phyloP scores from a whole-genome alignment of 2,797 vertebrate species.

The Peromyscus attwateri region DNA sequence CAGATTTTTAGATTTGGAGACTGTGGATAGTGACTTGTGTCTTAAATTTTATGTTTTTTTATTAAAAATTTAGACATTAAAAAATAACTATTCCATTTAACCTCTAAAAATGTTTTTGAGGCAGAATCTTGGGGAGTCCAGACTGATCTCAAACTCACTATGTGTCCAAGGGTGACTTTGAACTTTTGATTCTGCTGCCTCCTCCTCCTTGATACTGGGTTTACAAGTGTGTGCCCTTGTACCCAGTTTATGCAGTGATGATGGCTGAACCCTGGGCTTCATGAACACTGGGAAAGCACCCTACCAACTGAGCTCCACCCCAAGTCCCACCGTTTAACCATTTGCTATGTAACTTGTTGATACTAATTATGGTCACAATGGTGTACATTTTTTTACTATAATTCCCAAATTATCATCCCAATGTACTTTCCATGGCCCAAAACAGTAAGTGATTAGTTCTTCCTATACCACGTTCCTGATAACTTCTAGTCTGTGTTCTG shows the following conservation, averaged over 20 bases:
- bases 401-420: not conserved
- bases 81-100: not conserved
- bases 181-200: not conserved
- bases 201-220: not conserved
- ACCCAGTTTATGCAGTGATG: not conserved
- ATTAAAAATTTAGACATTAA: not conserved
- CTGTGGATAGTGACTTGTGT: conserved; percentile 1
- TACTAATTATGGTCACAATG: not conserved
- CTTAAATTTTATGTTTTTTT: not conserved
- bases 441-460: not conserved
- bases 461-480: not conserved
- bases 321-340: rapidly evolving
- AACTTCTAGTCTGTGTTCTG: not conserved
- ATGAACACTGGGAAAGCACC: not conserved
- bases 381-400: not conserved
- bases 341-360: not conserved
- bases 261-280: not conserved
- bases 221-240: not conserved
- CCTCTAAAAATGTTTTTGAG: not conserved
- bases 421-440: not conserved
- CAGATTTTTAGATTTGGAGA: conserved; percentile 2
- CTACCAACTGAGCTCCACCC: not conserved
- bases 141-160: not conserved
- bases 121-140: not conserved
- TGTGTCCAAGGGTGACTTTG: not conserved